Evolutionary conservation across 2,888 invertebrate genomes (phyloP).

Genomic region (Ophion slaviceki): DNA sequence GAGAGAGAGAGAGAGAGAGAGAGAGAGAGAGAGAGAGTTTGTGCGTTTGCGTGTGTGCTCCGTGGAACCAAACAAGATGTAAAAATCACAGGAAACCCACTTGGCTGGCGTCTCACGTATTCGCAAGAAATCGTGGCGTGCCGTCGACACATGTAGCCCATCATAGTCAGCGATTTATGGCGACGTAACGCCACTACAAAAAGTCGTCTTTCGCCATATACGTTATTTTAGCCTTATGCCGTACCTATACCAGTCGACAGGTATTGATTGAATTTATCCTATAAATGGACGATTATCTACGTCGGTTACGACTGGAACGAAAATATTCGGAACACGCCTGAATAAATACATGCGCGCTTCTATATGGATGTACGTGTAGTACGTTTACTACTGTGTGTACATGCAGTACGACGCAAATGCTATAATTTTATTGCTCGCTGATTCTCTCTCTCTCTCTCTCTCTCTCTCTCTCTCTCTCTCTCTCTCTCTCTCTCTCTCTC

Average conservation of each 20-base stretch:
- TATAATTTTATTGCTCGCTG: neutral
- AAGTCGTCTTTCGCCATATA: slow-evolving; percentile 78
- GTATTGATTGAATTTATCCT: slow-evolving; percentile 81
- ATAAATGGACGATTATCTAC: slow-evolving; percentile 76
- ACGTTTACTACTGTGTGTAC: neutral
- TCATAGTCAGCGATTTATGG: slow-evolving; percentile 82
- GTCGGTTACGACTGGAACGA: slow-evolving; percentile 69
- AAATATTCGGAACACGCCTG: slow-evolving; percentile 68
- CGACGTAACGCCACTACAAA: slow-evolving; percentile 79
- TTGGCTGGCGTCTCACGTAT: slow-evolving; percentile 81
- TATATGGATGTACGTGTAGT: neutral
- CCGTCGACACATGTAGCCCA: slow-evolving; percentile 83
- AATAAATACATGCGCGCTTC: slow-evolving; percentile 16
- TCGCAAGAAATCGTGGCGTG: slow-evolving; percentile 82
- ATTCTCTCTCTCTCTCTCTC: neutral
- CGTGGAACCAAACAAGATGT: slow-evolving; percentile 78
- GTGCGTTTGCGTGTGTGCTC: slow-evolving; percentile 18
- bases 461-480: slow-evolving; percentile 23
- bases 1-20: neutral
- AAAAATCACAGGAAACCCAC: slow-evolving; percentile 76
- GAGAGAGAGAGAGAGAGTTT: neutral
- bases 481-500: neutral
- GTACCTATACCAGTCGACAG: slow-evolving; percentile 68
- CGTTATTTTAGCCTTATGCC: slow-evolving; percentile 71
- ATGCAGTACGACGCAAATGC: neutral